Evolutionary conservation across 2,888 invertebrate genomes (phyloP), one percentile per base, ranked within the genome.

Genomic region (Clivina fossor): DNA sequence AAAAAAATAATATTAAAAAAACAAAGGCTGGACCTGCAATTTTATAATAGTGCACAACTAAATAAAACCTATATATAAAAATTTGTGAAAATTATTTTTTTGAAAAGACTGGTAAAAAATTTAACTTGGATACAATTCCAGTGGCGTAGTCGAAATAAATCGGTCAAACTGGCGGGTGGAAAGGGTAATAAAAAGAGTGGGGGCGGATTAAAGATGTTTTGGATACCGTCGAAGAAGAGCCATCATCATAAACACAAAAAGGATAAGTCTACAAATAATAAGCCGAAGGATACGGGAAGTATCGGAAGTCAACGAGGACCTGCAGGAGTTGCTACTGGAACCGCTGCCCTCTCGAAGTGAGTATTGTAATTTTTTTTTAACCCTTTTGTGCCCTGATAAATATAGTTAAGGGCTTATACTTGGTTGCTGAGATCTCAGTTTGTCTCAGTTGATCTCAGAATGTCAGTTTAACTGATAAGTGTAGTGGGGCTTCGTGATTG

Each of bases 101-200:
- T n/a, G n/a, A n/a, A n/a, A n/a, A n/a, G n/a, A n/a, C n/a, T n/a
- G n/a, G n/a, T n/a, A n/a, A n/a, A n/a, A n/a, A n/a, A n/a, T n/a
- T n/a, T n/a, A n/a, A n/a, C n/a, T n/a, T n/a, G n/a, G n/a, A n/a
- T n/a, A n/a, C n/a, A n/a, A n/a, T n/a, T n/a, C n/a, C n/a, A n/a
- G n/a, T n/a, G n/a, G 40, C 40, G 11, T n/a, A 3, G 24, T 41
- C 2, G 20, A 22, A 4, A 15, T 20, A n/a, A 19, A 15, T 9
- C 15, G 26, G 19, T 35, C 55, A 62, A 61, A 58, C 60, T 62
- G 62, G 62, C 62, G 33, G 62, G 62, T 37, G 57, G 46, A 40
- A 46, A 55, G 7, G 35, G 56, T 19, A 59, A 59, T 24, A 61
- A 56, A 28, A 47, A 56, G 44, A 47, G 53, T 24, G 61, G 61